phyloP scores from a whole-genome alignment of 2,888 invertebrate genomes.

The Phasia obesa region DNA sequence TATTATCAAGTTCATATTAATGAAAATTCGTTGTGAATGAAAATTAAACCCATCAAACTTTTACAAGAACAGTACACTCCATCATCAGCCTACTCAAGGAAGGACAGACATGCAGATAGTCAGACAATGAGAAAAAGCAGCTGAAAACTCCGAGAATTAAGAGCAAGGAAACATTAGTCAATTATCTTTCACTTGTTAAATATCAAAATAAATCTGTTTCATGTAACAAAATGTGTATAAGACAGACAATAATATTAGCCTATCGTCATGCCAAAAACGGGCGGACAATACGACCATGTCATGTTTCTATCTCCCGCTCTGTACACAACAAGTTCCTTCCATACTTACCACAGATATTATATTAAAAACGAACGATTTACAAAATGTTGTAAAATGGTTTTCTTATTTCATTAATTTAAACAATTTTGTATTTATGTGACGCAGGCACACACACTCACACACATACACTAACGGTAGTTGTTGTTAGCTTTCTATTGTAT shows the following conservation, averaged over 20 bases:
- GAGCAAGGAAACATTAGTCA: slow-evolving; percentile 52
- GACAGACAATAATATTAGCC: slow-evolving; percentile 48
- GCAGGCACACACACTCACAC: not conserved
- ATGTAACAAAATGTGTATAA: slow-evolving; percentile 50
- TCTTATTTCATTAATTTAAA: slow-evolving; percentile 36
- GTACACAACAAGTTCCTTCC: slow-evolving; percentile 9
- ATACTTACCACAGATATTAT: slow-evolving; percentile 48
- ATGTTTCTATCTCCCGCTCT: not conserved
- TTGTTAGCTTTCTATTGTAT: not conserved
- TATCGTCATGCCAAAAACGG: slow-evolving; percentile 6
- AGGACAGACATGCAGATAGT: no score
- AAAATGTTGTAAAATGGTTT: slow-evolving; percentile 36
- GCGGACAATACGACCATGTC: slow-evolving; percentile 10
- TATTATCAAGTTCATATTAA: slow-evolving; percentile 52
- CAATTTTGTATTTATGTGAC: slow-evolving; percentile 19
- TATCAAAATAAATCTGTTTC: slow-evolving; percentile 59
- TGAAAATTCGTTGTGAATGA: slow-evolving; percentile 47
- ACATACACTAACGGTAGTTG: not conserved
- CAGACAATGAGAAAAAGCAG: not conserved
- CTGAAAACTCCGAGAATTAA: not conserved
- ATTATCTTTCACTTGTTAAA: slow-evolving; percentile 68
- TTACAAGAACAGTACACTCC: slow-evolving; percentile 1
- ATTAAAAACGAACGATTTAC: slow-evolving; percentile 38
- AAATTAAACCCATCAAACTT: slow-evolving; percentile 33
- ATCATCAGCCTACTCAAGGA: not conserved